Evolutionary conservation across 2,113 vertebrate species (phyloP).

Genomic region (Actenoides lindsayi): DNA sequence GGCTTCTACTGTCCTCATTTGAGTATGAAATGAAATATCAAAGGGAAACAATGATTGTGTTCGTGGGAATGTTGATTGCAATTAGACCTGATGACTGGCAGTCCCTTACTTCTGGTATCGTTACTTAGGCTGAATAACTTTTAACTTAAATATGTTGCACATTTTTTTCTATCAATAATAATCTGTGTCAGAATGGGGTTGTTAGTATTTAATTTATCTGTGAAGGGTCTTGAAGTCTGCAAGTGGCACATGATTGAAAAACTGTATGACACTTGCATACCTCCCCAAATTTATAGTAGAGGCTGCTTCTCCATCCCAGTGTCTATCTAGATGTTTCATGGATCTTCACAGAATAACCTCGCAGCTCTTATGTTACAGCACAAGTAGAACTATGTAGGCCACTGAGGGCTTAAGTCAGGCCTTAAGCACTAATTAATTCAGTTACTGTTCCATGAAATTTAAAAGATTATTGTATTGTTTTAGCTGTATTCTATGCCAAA

Average conservation of each 20-base stretch:
- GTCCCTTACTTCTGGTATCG: not conserved
- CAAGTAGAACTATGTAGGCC: not conserved
- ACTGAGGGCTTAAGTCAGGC: not conserved
- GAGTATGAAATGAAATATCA: not conserved
- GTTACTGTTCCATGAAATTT: not conserved
- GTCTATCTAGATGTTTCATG: not conserved
- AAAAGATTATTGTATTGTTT: conserved; percentile 3
- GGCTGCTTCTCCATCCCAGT: not conserved
- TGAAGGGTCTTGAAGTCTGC: conserved; percentile 23
- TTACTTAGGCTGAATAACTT: not conserved
- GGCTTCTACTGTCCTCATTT: not conserved
- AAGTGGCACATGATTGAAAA: conserved; percentile 18
- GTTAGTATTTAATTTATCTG: conserved; percentile 37
- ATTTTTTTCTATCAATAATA: conserved; percentile 10
- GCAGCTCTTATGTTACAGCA: not conserved
- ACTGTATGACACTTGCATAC: not conserved
- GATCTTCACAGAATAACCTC: not conserved
- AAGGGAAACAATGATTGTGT: not conserved
- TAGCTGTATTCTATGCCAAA: not conserved
- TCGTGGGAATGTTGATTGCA: not conserved
- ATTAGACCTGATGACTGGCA: not conserved
- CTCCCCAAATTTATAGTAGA: not conserved
- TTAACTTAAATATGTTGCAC: not conserved
- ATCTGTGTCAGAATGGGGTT: not conserved
- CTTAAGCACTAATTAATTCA: not conserved